These are phyloP conservation scores for Orthosia gracilis DNA, from an alignment of 2,888 invertebrate species.

Conservation along the genomic window DNA sequence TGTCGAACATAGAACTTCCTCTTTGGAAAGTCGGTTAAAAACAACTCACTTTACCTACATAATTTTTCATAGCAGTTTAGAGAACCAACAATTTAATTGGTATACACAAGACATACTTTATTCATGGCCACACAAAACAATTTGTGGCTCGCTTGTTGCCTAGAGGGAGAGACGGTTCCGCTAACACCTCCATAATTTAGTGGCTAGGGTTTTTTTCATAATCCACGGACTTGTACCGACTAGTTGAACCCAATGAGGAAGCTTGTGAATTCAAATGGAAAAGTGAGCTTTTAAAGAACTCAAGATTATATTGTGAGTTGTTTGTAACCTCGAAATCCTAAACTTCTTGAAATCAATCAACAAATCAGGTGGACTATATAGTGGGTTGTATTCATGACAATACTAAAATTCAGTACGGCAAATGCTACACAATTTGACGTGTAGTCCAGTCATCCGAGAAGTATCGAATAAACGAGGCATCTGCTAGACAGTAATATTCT, in stretches of 20 bases:
- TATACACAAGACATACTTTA: conserved; percentile 24
- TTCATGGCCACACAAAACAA: conserved; percentile 43
- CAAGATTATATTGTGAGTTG: not conserved
- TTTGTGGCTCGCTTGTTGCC: conserved; percentile 20
- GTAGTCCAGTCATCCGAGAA: too few relatives aligned
- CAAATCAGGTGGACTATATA: too few relatives aligned
- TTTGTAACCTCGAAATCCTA: not conserved
- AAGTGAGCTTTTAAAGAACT: not conserved
- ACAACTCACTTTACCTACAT: too few relatives aligned
- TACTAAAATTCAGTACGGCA: too few relatives aligned
- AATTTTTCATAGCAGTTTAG: not conserved
- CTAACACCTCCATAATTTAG: conserved; percentile 47
- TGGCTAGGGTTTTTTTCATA: conserved; percentile 21
- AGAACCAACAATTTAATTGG: conserved; percentile 33
- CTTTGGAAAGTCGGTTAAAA: too few relatives aligned
- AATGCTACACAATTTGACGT: too few relatives aligned
- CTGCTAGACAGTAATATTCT: too few relatives aligned
- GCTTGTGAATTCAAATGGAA: not conserved
- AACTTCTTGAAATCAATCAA: too few relatives aligned
- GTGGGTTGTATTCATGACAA: too few relatives aligned
- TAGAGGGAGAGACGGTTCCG: conserved; percentile 18
- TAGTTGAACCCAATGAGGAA: conserved; percentile 2
- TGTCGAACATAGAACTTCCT: too few relatives aligned
- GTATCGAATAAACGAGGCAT: too few relatives aligned
- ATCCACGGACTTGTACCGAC: not conserved